Conservation (phyloP, 2,113 vertebrate species). For the Stegastes partitus region DNA sequence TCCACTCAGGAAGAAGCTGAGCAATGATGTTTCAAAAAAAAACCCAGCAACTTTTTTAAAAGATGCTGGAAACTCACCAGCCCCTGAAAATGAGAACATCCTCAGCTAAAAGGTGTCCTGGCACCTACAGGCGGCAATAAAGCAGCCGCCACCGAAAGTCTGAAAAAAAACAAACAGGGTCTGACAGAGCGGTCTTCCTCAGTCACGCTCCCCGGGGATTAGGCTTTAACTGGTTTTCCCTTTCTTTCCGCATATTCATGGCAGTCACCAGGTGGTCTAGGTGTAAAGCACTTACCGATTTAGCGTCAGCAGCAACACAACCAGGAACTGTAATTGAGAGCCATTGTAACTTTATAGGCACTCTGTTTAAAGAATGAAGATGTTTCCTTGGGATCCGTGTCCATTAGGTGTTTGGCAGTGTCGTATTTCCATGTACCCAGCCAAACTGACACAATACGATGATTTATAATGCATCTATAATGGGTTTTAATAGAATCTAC, state of each 20-base stretch:
- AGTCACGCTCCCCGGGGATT: conserved; percentile 2
- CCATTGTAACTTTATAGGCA: conserved; percentile 54
- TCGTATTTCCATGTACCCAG: conserved; percentile 34
- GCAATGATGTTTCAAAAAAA: conserved; percentile 34
- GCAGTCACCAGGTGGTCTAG: conserved; percentile 34
- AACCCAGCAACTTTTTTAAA: conserved; percentile 52
- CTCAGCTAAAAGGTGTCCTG: conserved; percentile 49
- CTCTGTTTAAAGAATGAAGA: conserved; percentile 34
- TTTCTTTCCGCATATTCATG: conserved; percentile 46
- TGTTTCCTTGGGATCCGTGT: conserved; percentile 37
- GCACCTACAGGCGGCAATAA: conserved; percentile 50
- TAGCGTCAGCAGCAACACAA: conserved; percentile 30
- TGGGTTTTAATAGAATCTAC: conserved; percentile 27
- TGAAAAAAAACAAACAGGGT: conserved; percentile 42
- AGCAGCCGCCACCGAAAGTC: conserved; percentile 43
- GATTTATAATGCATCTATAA: conserved; percentile 52
- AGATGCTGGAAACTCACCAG: conserved; percentile 52
- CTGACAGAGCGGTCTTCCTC: conserved; percentile 12
- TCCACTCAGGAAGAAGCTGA: conserved; percentile 11
- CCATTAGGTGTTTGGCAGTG: conserved; percentile 55
- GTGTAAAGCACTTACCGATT: conserved; percentile 45
- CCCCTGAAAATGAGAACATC: conserved; percentile 46
- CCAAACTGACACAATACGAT: conserved; percentile 35
- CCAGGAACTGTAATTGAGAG: conserved; percentile 59
- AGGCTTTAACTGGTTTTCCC: conserved; percentile 30